Conservation (phyloP, 2,113 vertebrate species). For the Grallaria varia region DNA sequence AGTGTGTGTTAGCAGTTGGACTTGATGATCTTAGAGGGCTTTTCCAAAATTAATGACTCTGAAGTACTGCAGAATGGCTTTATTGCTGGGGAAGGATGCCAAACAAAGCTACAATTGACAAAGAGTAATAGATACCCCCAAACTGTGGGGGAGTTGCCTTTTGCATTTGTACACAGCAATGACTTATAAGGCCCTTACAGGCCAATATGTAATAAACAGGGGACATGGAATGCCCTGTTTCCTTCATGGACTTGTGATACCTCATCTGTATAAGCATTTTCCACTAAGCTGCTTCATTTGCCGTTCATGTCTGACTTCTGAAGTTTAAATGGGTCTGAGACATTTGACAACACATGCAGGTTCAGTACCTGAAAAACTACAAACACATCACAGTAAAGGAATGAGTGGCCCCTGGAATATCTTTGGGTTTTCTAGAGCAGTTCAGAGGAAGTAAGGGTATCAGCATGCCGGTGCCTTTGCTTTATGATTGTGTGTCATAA, state of each 20-base stretch:
- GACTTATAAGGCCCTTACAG: background rate
- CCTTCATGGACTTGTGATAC: background rate
- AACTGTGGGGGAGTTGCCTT: accelerated
- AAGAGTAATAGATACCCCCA: too few relatives aligned
- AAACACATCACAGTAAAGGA: background rate
- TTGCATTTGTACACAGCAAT: background rate
- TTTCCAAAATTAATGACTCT: background rate
- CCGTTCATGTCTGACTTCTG: background rate
- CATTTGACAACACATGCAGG: background rate
- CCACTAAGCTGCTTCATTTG: background rate
- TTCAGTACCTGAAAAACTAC: background rate
- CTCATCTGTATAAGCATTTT: background rate
- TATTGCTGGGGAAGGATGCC: background rate
- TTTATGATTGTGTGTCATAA: background rate
- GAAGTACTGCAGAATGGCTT: background rate
- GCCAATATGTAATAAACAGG: background rate
- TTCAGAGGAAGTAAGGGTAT: background rate
- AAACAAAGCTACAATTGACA: background rate
- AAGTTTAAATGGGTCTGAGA: background rate
- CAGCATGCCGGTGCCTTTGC: background rate
- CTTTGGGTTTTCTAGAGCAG: background rate
- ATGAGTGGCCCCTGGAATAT: background rate
- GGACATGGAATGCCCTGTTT: background rate
- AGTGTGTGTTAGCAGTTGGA: background rate
- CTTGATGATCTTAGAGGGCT: background rate